Conservation (phyloP, 1,140 invertebrate genomes). For the Sarcophaga bullata region DNA sequence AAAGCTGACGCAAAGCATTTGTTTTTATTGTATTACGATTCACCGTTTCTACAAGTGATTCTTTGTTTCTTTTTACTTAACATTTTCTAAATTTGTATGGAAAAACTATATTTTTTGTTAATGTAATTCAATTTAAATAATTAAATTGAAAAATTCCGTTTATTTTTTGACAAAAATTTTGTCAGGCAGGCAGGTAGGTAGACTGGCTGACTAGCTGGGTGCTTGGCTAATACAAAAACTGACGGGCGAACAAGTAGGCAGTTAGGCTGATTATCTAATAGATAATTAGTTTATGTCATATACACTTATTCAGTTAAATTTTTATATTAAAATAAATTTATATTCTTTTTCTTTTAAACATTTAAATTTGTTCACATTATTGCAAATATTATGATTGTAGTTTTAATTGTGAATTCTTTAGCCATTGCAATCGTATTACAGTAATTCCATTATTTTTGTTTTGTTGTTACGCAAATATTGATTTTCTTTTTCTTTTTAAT, state of each 20-base stretch:
- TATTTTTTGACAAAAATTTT: too few relatives aligned
- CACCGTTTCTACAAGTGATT: too few relatives aligned
- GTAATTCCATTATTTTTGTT: background rate
- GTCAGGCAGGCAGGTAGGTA: too few relatives aligned
- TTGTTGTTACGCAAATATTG: constrained; percentile 38
- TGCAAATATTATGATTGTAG: background rate
- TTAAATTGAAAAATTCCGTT: too few relatives aligned
- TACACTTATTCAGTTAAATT: background rate
- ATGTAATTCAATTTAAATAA: too few relatives aligned
- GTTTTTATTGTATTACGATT: background rate
- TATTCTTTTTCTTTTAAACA: background rate
- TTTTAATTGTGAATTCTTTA: background rate
- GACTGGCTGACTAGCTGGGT: too few relatives aligned
- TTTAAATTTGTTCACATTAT: background rate
- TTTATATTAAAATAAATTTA: background rate
- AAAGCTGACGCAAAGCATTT: constrained; percentile 38
- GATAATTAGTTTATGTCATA: background rate
- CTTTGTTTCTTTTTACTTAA: too few relatives aligned
- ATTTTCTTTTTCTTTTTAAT: constrained; percentile 20
- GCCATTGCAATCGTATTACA: too few relatives aligned
- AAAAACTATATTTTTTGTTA: too few relatives aligned
- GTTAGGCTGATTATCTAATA: constrained; percentile 27
- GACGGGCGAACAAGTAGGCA: too few relatives aligned
- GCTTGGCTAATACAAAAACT: too few relatives aligned
- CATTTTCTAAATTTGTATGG: too few relatives aligned